These are phyloP conservation scores for Criorhina ranunculi DNA, from an alignment of 2,888 invertebrate species.

Conservation along the genomic window DNA sequence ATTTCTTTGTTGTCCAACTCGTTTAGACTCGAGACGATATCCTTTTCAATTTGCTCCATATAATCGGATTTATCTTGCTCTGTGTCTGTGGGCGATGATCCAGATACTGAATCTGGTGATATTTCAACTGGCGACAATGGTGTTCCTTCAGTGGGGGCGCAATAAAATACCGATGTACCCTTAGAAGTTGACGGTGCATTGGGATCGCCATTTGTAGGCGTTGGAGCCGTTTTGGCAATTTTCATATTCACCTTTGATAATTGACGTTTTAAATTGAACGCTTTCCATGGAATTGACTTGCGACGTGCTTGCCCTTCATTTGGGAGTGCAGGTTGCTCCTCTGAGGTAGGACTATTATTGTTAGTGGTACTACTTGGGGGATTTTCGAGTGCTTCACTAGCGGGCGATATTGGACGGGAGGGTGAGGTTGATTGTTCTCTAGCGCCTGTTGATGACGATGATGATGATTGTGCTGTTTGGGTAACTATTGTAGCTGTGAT, in stretches of 20 bases:
- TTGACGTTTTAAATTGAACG: slow-evolving; percentile 92
- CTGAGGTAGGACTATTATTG: slow-evolving; percentile 80
- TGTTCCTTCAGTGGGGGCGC: slow-evolving; percentile 82
- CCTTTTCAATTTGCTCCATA: slow-evolving; percentile 78
- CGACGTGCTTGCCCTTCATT: slow-evolving; percentile 86
- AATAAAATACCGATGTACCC: slow-evolving; percentile 84
- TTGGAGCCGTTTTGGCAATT: slow-evolving; percentile 77
- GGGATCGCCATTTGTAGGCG: slow-evolving; percentile 84
- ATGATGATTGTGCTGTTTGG: slow-evolving; percentile 73
- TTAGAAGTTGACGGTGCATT: slow-evolving; percentile 80
- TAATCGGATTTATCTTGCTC: slow-evolving; percentile 80
- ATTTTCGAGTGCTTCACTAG: slow-evolving; percentile 84
- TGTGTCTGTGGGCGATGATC: slow-evolving; percentile 78
- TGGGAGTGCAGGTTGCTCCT: slow-evolving; percentile 78
- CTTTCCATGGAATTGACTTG: slow-evolving; percentile 90
- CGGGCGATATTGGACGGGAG: slow-evolving; percentile 85
- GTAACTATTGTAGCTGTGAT: slow-evolving; percentile 75
- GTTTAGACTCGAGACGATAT: slow-evolving; percentile 78
- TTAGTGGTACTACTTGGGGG: slow-evolving; percentile 79
- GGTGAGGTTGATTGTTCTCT: slow-evolving; percentile 78
- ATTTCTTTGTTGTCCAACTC: slow-evolving; percentile 77
- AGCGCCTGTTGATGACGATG: slow-evolving; percentile 77
- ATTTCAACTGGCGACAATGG: slow-evolving; percentile 81
- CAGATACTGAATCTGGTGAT: slow-evolving; percentile 80
- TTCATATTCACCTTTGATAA: slow-evolving; percentile 90